phyloP scores from a whole-genome alignment of 2,888 invertebrate species.

The Muschampia plurimacula region DNA sequence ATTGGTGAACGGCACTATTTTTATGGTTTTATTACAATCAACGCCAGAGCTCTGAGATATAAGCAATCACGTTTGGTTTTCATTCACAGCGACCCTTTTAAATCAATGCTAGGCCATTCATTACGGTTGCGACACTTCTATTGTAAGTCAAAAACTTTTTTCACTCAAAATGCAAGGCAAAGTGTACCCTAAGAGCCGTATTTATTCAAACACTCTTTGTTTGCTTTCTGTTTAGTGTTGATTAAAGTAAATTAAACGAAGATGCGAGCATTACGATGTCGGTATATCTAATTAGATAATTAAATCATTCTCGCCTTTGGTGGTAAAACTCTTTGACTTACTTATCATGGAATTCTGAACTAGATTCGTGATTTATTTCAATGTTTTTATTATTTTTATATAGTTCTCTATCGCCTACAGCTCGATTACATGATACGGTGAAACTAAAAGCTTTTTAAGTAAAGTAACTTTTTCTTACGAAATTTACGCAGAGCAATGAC shows the following conservation, averaged over 20 bases:
- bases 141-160: slow-evolving; percentile 58
- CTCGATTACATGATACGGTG: slow-evolving; percentile 43
- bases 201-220: slow-evolving; percentile 46
- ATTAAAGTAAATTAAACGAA: slow-evolving; percentile 64
- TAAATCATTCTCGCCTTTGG: slow-evolving; percentile 74
- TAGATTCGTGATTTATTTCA: slow-evolving; percentile 51
- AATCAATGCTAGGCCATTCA: slow-evolving; percentile 76
- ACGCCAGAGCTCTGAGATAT: slow-evolving; percentile 61
- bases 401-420: background rate
- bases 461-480: slow-evolving; percentile 71
- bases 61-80: slow-evolving; percentile 61
- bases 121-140: slow-evolving; percentile 70
- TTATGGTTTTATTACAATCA: slow-evolving; percentile 73
- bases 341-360: slow-evolving; percentile 62
- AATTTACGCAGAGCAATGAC: slow-evolving; percentile 68
- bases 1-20: slow-evolving; percentile 47
- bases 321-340: slow-evolving; percentile 64
- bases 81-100: slow-evolving; percentile 73
- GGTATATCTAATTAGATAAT: slow-evolving; percentile 79
- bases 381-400: slow-evolving; percentile 35
- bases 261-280: slow-evolving; percentile 72
- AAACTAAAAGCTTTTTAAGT: slow-evolving; percentile 73
- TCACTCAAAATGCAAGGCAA: slow-evolving; percentile 52
- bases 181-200: slow-evolving; percentile 50
- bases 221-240: slow-evolving; percentile 44